These are phyloP conservation scores for Cerastis rubricosa DNA, from an alignment of 2,888 invertebrate species.

Conservation along the genomic window DNA sequence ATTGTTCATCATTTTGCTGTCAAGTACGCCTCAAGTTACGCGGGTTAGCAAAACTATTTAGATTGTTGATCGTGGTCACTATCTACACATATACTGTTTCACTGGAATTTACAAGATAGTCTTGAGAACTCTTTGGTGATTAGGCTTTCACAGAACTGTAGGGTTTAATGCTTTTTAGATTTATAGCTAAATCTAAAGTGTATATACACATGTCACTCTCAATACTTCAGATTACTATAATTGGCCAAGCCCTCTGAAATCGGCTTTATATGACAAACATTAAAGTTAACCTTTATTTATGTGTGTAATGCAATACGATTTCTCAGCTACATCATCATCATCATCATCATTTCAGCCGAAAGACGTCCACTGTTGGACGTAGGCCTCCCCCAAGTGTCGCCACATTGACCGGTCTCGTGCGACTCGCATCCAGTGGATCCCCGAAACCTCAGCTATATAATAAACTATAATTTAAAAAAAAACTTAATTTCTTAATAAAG, in stretches of 20 bases:
- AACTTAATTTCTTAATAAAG: background rate
- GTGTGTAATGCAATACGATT: background rate
- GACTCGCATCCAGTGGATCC: no score
- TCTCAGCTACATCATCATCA: no score
- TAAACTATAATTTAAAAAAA: background rate
- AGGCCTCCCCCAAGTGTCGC: no score
- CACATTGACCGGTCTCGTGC: no score
- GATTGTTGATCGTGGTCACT: slow-evolving; percentile 42
- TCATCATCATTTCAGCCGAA: no score
- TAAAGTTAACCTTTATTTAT: background rate
- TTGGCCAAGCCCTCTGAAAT: background rate
- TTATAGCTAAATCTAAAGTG: no score
- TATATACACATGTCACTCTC: no score
- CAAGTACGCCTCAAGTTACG: slow-evolving; percentile 56
- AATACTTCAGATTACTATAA: background rate
- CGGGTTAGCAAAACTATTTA: slow-evolving; percentile 56
- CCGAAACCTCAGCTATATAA: no score
- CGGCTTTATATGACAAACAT: background rate
- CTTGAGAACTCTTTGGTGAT: slow-evolving; percentile 12
- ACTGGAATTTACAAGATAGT: slow-evolving; percentile 16
- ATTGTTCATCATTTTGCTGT: slow-evolving; percentile 59
- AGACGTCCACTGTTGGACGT: no score
- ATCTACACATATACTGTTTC: slow-evolving; percentile 24
- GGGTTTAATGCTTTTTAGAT: no score
- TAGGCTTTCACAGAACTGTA: background rate